Percentiles rank a stretch among this genome's conserved stretches.
Conservation (phyloP, 2,888 invertebrate species). For the Encarsia formosa region DNA sequence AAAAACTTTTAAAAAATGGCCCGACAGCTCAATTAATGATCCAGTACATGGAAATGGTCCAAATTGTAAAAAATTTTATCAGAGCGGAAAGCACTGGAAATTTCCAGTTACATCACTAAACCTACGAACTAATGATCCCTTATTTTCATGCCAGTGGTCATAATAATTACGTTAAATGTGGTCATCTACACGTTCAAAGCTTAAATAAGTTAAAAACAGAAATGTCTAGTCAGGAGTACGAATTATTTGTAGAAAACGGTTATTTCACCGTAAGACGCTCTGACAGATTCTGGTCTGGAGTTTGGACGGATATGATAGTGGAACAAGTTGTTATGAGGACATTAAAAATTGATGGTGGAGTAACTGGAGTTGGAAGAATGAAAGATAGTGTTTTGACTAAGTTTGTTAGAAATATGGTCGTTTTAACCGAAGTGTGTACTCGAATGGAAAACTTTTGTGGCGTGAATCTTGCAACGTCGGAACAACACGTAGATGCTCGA, state of each 20-base stretch:
- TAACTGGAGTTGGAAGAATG: constrained; percentile 33
- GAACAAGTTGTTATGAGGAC: constrained; percentile 39
- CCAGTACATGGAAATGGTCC: constrained; percentile 36
- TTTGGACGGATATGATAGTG: constrained; percentile 38
- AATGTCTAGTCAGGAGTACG: constrained; percentile 12
- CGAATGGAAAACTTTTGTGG: constrained; percentile 21
- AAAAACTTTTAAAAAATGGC: constrained; percentile 7
- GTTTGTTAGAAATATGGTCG: background rate
- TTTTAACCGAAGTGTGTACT: constrained; percentile 26
- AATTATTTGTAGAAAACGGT: constrained; percentile 19
- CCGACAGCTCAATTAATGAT: constrained; percentile 32
- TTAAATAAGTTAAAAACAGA: constrained; percentile 35
- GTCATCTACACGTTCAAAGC: constrained; percentile 45
- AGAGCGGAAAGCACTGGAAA: constrained; percentile 38
- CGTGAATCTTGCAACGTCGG: constrained; percentile 23
- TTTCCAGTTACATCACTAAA: constrained; percentile 37
- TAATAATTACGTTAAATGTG: constrained; percentile 41
- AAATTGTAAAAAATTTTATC: constrained; percentile 37
- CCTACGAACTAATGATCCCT: constrained; percentile 38
- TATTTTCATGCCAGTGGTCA: constrained; percentile 45
- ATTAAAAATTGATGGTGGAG: constrained; percentile 36
- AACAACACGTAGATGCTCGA: constrained; percentile 46
- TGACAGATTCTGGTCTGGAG: constrained; percentile 34
- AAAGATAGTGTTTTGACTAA: constrained; percentile 28
- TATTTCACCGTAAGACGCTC: constrained; percentile 35